phyloP scores from a whole-genome alignment of 2,888 invertebrate genomes.

The Conomelus anceps region DNA sequence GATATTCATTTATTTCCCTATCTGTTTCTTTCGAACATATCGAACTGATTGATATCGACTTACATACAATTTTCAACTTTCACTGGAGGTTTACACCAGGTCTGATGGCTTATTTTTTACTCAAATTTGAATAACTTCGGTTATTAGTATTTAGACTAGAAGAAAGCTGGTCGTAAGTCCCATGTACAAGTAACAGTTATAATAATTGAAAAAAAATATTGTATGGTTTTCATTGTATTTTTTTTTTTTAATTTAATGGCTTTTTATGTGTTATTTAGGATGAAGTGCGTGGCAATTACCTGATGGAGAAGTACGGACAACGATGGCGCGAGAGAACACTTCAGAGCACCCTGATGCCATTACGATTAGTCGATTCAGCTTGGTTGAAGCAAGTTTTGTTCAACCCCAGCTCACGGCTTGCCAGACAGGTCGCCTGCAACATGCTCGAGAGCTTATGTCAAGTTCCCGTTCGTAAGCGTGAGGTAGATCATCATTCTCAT shows the following conservation, averaged over 20 bases:
- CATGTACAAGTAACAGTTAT: too few species aligned
- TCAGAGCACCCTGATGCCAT: conserved; percentile 41
- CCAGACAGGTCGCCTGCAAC: conserved; percentile 81
- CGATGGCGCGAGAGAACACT: conserved; percentile 52
- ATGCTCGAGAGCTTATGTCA: conserved; percentile 78
- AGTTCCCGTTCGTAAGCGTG: conserved; percentile 58
- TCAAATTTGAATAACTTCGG: too few species aligned
- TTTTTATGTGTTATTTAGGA: conserved; percentile 20
- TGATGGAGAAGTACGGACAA: conserved; percentile 67
- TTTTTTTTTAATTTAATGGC: background rate
- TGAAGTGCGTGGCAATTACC: conserved; percentile 43
- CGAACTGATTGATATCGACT: too few species aligned
- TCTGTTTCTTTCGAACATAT: too few species aligned
- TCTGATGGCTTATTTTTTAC: too few species aligned
- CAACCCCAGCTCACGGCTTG: conserved; percentile 82
- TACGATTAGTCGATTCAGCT: conserved; percentile 60
- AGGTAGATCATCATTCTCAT: conserved; percentile 49
- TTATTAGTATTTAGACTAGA: too few species aligned
- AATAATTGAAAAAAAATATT: background rate
- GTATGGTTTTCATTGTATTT: background rate
- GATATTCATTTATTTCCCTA: too few species aligned
- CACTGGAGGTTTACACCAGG: too few species aligned
- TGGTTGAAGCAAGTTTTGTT: conserved; percentile 92
- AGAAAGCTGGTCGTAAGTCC: too few species aligned
- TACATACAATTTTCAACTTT: too few species aligned